Base-by-base conservation (phyloP, 2,888 invertebrate genomes). In the Drosophila kanekoi region DNA sequence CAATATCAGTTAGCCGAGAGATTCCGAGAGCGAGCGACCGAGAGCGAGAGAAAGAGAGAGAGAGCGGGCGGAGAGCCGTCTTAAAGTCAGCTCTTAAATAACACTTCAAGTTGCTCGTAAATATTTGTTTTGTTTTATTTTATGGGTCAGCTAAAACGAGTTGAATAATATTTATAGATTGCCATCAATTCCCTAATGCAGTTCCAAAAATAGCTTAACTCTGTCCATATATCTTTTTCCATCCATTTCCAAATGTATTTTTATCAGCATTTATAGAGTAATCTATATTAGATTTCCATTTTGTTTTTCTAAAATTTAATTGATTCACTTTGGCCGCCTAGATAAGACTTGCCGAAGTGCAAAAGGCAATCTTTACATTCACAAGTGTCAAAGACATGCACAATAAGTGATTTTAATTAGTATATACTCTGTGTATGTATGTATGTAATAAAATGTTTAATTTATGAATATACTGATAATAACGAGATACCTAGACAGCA, bases 141-240 rank as follows among this genome's bases (percentile, higher is more conserved):
- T 49, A 41, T 74, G 71, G 74, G 75, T 74, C 71, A 75, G 20
- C 51, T 41, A 41, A 23, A 53, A 47, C 32, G 61, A 38, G 66
- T 62, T 75, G 61, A 59, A 45, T 43, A 28, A 62, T 62, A 71
- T 71, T 59, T 71, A 74, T 74, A 23, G 65, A 37, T 38, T 9
- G 20, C 9, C 35, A 11, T 45, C 45, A 28, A 43, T 54, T 58
- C 57, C 44, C 37, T 57, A 75, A 62, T 62, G 61, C 28, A 59
- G 33, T 56, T 53, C 76, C 58, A 10, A 51, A 75, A 75, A 75
- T 75, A 71, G 2, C 37, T 1, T 11, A n/a, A 16, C 28, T 11
- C 48, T 20, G n/a, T 43, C 9, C 28, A 40, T 58, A 33, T 44
- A 47, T 59, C 43, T 57, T 20, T 16, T n/a, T 20, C 44, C 38